Evolutionary conservation across 1,140 invertebrate genomes (phyloP).

Genomic region (Heliconius hewitsoni): DNA sequence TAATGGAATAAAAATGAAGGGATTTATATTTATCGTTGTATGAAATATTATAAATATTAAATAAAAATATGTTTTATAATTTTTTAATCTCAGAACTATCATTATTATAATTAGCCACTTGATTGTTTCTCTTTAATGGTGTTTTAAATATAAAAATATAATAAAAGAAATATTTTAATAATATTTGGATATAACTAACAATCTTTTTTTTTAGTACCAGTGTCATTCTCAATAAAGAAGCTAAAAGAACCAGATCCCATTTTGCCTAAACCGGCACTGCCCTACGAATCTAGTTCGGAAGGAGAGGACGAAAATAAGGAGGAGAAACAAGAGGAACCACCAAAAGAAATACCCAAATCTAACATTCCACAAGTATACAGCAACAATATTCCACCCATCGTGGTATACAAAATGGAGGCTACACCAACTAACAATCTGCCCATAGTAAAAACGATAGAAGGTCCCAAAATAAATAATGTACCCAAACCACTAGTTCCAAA

Average conservation of each 20-base stretch:
- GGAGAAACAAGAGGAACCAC: slow-evolving; percentile 43
- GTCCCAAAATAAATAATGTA: slow-evolving; percentile 22
- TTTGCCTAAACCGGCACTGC: slow-evolving; percentile 86
- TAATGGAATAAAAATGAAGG: too few relatives aligned
- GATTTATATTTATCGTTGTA: too few relatives aligned
- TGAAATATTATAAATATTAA: too few relatives aligned
- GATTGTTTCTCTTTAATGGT: too few relatives aligned
- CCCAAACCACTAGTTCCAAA: slow-evolving; percentile 24
- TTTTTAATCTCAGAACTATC: too few relatives aligned
- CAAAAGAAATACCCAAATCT: slow-evolving; percentile 45
- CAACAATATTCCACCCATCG: slow-evolving; percentile 54
- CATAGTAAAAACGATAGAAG: slow-evolving; percentile 50
- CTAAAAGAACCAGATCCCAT: slow-evolving; percentile 87
- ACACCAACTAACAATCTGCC: slow-evolving; percentile 47
- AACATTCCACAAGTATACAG: slow-evolving; percentile 41
- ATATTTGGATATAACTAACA: not conserved
- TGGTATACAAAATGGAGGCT: slow-evolving; percentile 69
- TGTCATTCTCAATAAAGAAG: slow-evolving; percentile 91
- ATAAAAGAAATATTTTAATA: too few relatives aligned
- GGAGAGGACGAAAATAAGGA: slow-evolving; percentile 76
- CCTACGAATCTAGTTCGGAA: slow-evolving; percentile 89
- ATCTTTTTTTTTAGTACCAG: slow-evolving; percentile 81
- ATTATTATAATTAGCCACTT: too few relatives aligned
- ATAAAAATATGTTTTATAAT: too few relatives aligned
- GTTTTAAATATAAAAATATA: too few relatives aligned